A percentile compares a stretch with the other conserved stretches of the same genome.
Conservation (phyloP, 2,888 invertebrate species). For the Drosophila kanekoi region DNA sequence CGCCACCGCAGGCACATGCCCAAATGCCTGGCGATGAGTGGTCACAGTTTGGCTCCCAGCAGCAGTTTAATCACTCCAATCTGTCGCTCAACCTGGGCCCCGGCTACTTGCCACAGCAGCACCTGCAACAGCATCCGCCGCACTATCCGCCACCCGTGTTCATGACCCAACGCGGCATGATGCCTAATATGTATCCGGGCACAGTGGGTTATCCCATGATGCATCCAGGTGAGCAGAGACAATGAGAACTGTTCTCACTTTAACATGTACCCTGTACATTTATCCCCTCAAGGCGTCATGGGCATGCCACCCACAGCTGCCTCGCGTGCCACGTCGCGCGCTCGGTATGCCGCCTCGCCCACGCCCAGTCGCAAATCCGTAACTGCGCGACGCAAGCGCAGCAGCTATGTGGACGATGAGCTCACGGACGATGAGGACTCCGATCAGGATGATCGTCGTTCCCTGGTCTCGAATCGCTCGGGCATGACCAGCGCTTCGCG, state of each 20-base stretch:
- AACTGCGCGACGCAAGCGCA: constrained; percentile 86
- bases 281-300: constrained; percentile 69
- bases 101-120: constrained; percentile 83
- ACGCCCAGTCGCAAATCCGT: constrained; percentile 90
- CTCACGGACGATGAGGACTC: constrained; percentile 88
- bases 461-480: constrained; percentile 83
- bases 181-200: constrained; percentile 83
- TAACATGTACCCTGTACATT: not conserved
- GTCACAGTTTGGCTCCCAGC: constrained; percentile 79
- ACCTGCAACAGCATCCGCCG: constrained; percentile 80
- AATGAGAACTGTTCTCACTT: accelerated
- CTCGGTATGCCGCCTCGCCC: constrained; percentile 89
- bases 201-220: constrained; percentile 85
- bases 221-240: constrained; percentile 80
- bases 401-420: constrained; percentile 85
- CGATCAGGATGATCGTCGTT: constrained; percentile 86
- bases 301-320: constrained; percentile 81
- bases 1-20: constrained; percentile 45
- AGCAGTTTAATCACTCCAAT: constrained; percentile 86
- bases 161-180: constrained; percentile 82
- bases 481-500: constrained; percentile 74
- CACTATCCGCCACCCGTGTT: constrained; percentile 85
- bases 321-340: constrained; percentile 87
- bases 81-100: constrained; percentile 86
- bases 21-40: constrained; percentile 73